A percentile compares a stretch with the other conserved stretches of the same genome.
Evolutionary conservation across 2,113 vertebrate genomes (phyloP).

Genomic region (Pomatostomus ruficeps): DNA sequence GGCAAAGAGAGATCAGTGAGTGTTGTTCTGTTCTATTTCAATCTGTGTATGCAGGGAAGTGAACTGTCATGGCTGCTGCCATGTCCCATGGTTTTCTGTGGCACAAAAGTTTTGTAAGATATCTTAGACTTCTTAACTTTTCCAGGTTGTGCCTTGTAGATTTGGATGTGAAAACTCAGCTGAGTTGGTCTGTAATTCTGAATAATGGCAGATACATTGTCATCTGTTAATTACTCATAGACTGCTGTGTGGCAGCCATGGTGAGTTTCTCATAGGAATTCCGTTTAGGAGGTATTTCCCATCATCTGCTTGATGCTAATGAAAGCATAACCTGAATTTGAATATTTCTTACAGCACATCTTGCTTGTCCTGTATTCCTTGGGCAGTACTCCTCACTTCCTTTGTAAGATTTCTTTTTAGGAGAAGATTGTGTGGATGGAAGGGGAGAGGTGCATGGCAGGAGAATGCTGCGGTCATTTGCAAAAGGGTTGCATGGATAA

Average conservation of each 20-base stretch:
- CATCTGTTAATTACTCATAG: not conserved
- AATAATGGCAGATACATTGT: not conserved
- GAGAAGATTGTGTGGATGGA: not conserved
- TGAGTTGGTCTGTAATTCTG: not conserved
- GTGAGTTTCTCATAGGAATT: not conserved
- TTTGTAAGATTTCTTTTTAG: not conserved
- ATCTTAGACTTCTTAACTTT: not conserved
- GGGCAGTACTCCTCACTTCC: not conserved
- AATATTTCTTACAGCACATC: not conserved
- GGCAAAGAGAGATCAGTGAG: not conserved
- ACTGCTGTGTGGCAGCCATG: not conserved
- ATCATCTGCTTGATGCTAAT: not conserved
- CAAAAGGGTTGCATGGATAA: not conserved
- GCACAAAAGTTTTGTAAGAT: not conserved
- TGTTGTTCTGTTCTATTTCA: not conserved
- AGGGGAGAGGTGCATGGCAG: not conserved
- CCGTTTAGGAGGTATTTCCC: not conserved
- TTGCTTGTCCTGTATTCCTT: not conserved
- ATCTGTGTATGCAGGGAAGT: not conserved
- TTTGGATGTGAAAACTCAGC: not conserved
- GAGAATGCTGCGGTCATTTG: not conserved
- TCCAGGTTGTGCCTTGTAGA: not conserved
- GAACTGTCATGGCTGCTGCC: not conserved
- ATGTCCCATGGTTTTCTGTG: not conserved
- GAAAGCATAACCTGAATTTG: not conserved